phyloP scores from a whole-genome alignment of 2,797 vertebrate species.

The Enteromius treurensis region DNA sequence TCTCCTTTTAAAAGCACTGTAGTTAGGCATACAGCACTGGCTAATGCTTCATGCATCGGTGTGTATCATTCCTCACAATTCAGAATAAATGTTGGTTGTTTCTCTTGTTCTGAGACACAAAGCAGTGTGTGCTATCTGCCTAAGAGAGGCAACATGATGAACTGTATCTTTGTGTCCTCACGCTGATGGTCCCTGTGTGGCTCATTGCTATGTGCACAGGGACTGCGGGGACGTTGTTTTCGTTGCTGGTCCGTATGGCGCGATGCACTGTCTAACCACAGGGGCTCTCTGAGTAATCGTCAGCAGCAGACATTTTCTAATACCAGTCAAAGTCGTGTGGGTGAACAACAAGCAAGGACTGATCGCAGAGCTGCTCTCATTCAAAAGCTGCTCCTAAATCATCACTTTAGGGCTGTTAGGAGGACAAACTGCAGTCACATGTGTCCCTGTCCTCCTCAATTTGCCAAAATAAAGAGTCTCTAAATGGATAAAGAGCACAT shows the following conservation, averaged over 20 bases:
- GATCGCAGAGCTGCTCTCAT: slow-evolving; percentile 40
- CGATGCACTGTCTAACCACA: slow-evolving; percentile 53
- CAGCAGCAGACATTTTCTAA: slow-evolving; percentile 52
- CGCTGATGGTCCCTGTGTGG: slow-evolving; percentile 32
- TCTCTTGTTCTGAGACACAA: slow-evolving; percentile 2
- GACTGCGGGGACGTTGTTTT: slow-evolving; percentile 38
- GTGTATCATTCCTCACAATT: slow-evolving; percentile 8
- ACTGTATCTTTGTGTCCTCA: slow-evolving; percentile 29
- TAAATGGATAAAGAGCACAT: slow-evolving; percentile 41
- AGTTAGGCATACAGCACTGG: background rate
- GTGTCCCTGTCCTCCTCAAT: slow-evolving; percentile 26
- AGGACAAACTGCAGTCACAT: slow-evolving; percentile 23
- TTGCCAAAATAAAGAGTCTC: slow-evolving; percentile 37
- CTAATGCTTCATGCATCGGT: background rate
- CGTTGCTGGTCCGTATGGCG: slow-evolving; percentile 21
- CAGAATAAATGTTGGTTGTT: background rate
- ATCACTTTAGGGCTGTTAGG: slow-evolving; percentile 18
- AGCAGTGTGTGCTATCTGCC: background rate
- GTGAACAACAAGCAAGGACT: slow-evolving; percentile 34
- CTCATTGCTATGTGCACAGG: slow-evolving; percentile 29
- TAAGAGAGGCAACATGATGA: slow-evolving; percentile 18
- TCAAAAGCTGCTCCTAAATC: slow-evolving; percentile 49
- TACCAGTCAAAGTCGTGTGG: slow-evolving; percentile 44
- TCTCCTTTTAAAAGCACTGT: background rate
- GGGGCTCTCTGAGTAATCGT: slow-evolving; percentile 52